Evolutionary conservation across 2,888 invertebrate species (phyloP).

Genomic region (Pocota personata): DNA sequence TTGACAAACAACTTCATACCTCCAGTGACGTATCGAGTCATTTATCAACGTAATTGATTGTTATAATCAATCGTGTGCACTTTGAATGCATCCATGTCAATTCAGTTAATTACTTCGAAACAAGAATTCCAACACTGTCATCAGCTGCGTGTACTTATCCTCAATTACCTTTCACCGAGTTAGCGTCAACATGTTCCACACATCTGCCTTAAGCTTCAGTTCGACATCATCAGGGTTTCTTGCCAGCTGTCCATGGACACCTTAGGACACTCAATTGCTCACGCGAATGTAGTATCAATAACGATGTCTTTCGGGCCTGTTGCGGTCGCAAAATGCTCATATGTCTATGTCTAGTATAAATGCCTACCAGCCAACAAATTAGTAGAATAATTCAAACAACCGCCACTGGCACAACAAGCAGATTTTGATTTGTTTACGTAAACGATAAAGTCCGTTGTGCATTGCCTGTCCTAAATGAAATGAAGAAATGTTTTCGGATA

Average conservation of each 20-base stretch:
- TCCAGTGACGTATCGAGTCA: not conserved
- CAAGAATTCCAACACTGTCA: constrained; percentile 44
- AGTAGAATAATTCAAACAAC: not conserved
- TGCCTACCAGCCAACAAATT: not conserved
- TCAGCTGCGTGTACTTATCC: constrained; percentile 31
- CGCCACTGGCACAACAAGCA: constrained; percentile 1
- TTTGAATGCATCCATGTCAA: constrained; percentile 27
- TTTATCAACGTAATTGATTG: constrained; percentile 44
- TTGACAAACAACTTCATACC: not conserved
- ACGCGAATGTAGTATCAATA: constrained; percentile 11
- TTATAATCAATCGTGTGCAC: constrained; percentile 11
- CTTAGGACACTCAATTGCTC: constrained; percentile 8
- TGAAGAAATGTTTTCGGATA: not conserved
- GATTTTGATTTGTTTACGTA: constrained; percentile 29
- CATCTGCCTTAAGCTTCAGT: constrained; percentile 53
- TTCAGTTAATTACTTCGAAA: constrained; percentile 28
- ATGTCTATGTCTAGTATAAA: not conserved
- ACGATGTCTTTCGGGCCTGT: constrained; percentile 18
- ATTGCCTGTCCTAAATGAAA: constrained; percentile 2
- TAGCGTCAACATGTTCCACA: constrained; percentile 21
- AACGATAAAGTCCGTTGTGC: not conserved
- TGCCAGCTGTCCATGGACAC: constrained; percentile 12
- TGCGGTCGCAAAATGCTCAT: not conserved
- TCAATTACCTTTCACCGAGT: constrained; percentile 43
- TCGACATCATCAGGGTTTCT: constrained; percentile 12